Percentiles rank a stretch among this genome's conserved stretches.
Evolutionary conservation across 2,113 vertebrate species (phyloP).

Genomic region (Seriola rivoliana): DNA sequence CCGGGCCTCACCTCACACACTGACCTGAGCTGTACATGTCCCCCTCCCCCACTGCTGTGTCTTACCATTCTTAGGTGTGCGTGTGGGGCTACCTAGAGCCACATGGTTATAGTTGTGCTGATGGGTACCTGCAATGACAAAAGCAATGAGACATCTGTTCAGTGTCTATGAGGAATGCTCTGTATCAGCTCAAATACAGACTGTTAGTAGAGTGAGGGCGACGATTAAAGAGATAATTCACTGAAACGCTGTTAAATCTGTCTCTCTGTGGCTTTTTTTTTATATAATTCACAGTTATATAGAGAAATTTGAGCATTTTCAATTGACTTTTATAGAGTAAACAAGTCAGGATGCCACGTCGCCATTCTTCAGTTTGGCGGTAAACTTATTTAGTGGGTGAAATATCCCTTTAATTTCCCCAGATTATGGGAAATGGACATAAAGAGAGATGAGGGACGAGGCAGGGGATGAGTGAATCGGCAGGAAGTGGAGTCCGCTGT

Average conservation of each 20-base stretch:
- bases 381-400: slow-evolving; percentile 29
- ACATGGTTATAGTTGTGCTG: slow-evolving; percentile 96
- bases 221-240: slow-evolving; percentile 68
- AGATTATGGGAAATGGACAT: slow-evolving; percentile 44
- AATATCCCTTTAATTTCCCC: slow-evolving; percentile 70
- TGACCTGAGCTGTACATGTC: slow-evolving; percentile 18
- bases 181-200: slow-evolving; percentile 57
- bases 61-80: slow-evolving; percentile 98
- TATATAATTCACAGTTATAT: background rate
- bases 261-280: slow-evolving; percentile 5
- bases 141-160: slow-evolving; percentile 78
- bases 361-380: background rate
- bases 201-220: slow-evolving; percentile 24
- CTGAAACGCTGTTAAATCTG: background rate
- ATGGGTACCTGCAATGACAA: slow-evolving; percentile 93
- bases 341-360: background rate
- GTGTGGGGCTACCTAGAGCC: slow-evolving; percentile 93
- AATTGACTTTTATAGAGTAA: background rate
- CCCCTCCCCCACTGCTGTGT: slow-evolving; percentile 35
- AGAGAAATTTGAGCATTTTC: background rate
- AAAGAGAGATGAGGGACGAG: slow-evolving; percentile 36
- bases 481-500: slow-evolving; percentile 31
- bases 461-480: slow-evolving; percentile 32
- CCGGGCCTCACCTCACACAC: slow-evolving; percentile 9
- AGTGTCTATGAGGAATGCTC: slow-evolving; percentile 60